Conservation (phyloP, 1,140 invertebrate genomes). For the Mya arenaria region DNA sequence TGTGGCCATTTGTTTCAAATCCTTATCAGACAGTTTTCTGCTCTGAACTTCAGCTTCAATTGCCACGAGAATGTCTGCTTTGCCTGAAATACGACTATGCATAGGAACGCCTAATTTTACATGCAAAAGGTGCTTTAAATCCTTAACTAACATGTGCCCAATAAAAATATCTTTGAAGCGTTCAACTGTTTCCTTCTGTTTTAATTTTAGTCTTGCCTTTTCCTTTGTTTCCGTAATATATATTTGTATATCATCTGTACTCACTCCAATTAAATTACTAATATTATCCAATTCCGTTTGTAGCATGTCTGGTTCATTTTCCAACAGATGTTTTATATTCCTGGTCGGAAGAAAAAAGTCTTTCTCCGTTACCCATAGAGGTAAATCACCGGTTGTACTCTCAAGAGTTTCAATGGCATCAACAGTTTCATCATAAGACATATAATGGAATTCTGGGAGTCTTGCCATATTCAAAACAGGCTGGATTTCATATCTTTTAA, state of each 20-base stretch:
- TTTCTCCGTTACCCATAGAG: neutral
- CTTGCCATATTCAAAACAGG: conserved; percentile 17
- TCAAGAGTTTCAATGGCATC: neutral
- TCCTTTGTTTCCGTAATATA: conserved; percentile 14
- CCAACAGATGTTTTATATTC: conserved; percentile 3
- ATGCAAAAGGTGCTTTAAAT: neutral
- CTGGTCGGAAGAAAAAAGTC: conserved; percentile 29
- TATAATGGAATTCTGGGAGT: conserved; percentile 19
- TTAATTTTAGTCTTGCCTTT: conserved; percentile 17
- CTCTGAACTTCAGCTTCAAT: neutral
- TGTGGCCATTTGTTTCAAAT: neutral
- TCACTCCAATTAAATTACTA: conserved; percentile 1
- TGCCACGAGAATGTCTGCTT: neutral
- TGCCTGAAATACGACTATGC: neutral
- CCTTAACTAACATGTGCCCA: neutral
- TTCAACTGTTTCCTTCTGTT: neutral
- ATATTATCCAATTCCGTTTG: neutral
- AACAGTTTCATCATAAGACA: neutral
- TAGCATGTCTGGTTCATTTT: neutral
- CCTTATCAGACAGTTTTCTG: neutral
- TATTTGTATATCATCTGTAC: neutral
- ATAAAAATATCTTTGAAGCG: neutral
- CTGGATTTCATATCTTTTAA: conserved; percentile 21
- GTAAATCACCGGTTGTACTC: conserved; percentile 5
- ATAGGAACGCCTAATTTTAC: neutral